phyloP scores from a whole-genome alignment of 2,113 vertebrate species.

The Oenanthe oenanthe region DNA sequence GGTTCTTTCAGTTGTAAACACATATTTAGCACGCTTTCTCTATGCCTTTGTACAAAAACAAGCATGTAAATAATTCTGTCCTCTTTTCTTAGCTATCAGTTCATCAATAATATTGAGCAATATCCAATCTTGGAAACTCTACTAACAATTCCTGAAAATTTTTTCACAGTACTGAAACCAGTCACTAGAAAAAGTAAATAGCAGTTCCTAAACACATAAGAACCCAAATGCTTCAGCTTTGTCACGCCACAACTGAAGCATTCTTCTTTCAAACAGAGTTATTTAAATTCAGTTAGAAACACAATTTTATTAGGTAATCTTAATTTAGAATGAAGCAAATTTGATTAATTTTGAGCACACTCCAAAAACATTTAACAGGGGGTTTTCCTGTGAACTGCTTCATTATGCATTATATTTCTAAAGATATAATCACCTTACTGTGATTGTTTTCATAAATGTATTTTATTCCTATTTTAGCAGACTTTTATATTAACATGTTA shows the following conservation, averaged over 20 bases:
- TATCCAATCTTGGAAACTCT: neutral
- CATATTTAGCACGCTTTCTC: neutral
- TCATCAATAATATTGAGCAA: neutral
- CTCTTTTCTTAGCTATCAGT: neutral
- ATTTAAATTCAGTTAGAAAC: neutral
- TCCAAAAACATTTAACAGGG: neutral
- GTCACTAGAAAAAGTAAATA: neutral
- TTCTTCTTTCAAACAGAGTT: neutral
- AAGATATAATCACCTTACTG: neutral
- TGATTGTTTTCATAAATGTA: rapidly evolving
- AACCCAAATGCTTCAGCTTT: neutral
- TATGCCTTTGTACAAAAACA: neutral
- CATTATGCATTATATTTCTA: neutral
- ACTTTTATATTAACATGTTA: neutral
- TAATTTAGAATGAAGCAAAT: neutral
- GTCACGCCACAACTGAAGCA: neutral
- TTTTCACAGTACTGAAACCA: neutral
- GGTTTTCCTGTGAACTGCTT: neutral
- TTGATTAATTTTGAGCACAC: neutral
- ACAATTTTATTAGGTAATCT: neutral
- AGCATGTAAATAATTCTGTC: neutral
- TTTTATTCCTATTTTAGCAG: neutral
- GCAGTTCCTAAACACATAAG: neutral
- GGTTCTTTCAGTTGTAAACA: neutral
- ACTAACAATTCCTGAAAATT: neutral